Evolutionary conservation across 2,888 invertebrate genomes (phyloP).

Genomic region (Drosophila percnosoma): DNA sequence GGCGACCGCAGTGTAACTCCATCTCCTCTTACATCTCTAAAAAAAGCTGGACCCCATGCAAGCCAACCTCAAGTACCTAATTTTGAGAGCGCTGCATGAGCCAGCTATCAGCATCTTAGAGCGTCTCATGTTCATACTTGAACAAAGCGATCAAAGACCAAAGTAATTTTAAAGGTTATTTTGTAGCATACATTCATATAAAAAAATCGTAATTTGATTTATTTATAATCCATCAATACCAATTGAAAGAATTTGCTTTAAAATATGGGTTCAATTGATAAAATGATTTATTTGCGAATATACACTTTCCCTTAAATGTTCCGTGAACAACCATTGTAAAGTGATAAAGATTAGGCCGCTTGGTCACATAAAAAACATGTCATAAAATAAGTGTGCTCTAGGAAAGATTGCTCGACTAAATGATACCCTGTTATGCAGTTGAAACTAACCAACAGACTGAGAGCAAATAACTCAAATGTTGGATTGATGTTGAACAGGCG

Average conservation of each 20-base stretch:
- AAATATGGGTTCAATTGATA: background rate
- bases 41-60: no score
- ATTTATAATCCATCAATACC: background rate
- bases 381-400: background rate
- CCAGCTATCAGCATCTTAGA: no score
- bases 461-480: background rate
- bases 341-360: slow-evolving; percentile 1
- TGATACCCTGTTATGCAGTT: background rate
- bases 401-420: background rate
- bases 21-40: no score
- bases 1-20: no score
- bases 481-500: background rate
- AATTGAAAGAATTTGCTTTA: background rate
- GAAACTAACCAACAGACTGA: background rate
- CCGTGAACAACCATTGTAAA: slow-evolving; percentile 15
- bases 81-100: no score
- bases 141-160: background rate
- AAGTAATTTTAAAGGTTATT: background rate
- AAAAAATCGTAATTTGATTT: background rate
- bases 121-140: no score
- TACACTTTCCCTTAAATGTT: background rate
- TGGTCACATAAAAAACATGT: slow-evolving; percentile 37
- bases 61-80: no score
- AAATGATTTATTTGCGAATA: background rate
- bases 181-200: background rate